These are phyloP conservation scores for Myiotriccus ornatus DNA, from an alignment of 2,797 vertebrate genomes.

Conservation along the genomic window DNA sequence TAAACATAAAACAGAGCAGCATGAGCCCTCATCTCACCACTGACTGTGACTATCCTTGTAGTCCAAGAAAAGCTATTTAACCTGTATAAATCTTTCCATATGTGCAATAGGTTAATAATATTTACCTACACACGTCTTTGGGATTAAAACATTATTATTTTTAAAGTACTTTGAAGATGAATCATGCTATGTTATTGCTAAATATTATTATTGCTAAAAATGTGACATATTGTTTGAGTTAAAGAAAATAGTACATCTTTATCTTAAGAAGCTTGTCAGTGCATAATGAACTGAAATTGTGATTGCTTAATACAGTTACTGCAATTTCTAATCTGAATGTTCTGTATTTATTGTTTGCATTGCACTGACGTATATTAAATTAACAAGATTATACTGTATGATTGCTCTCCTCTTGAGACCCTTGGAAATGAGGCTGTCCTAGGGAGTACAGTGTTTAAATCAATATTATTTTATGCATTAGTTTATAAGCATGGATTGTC, in stretches of 20 bases:
- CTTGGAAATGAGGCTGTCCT: constrained; percentile 41
- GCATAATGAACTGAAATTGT: constrained; percentile 23
- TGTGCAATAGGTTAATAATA: constrained; percentile 16
- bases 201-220: constrained; percentile 44
- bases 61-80: not conserved
- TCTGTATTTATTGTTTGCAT: constrained; percentile 55
- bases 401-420: constrained; percentile 50
- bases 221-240: constrained; percentile 24
- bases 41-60: not conserved
- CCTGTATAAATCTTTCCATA: not conserved
- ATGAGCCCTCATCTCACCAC: not conserved
- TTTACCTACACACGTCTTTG: not conserved
- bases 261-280: constrained; percentile 34
- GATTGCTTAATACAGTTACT: constrained; percentile 48
- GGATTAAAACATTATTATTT: constrained; percentile 28
- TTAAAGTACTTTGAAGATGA: constrained; percentile 13
- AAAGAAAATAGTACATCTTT: constrained; percentile 42
- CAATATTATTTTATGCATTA: constrained; percentile 30
- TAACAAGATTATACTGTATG: constrained; percentile 47
- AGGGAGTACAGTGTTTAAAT: constrained; percentile 27
- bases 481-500: not conserved
- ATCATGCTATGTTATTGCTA: not conserved
- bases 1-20: not conserved
- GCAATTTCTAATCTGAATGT: constrained; percentile 37
- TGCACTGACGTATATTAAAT: constrained; percentile 50